phyloP scores from a whole-genome alignment of 2,113 vertebrate genomes.

The Oncorhynchus masou region DNA sequence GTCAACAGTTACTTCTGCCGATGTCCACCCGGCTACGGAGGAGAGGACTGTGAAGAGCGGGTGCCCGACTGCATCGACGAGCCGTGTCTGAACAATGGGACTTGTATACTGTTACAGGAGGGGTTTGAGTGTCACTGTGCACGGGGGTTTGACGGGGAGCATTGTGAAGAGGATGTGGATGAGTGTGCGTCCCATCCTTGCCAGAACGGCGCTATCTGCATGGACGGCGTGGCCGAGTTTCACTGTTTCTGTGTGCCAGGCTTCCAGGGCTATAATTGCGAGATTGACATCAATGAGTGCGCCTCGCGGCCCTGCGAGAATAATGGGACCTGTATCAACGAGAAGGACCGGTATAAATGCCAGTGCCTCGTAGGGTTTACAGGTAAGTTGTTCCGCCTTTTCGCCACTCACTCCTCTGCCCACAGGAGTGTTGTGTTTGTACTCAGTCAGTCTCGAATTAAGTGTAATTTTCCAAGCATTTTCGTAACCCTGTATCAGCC shows the following conservation, averaged over 20 bases:
- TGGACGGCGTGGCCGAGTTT: slow-evolving; percentile 73
- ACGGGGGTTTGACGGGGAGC: slow-evolving; percentile 71
- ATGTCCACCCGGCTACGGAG: slow-evolving; percentile 70
- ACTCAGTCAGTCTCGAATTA: too few relatives aligned
- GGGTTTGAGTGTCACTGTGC: slow-evolving; percentile 67
- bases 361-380: slow-evolving; percentile 80
- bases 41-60: slow-evolving; percentile 62
- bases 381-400: slow-evolving; percentile 69
- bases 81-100: slow-evolving; percentile 82
- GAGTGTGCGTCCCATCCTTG: slow-evolving; percentile 83
- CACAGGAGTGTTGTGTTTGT: too few relatives aligned
- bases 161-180: slow-evolving; percentile 75
- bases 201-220: slow-evolving; percentile 88
- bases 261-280: slow-evolving; percentile 89
- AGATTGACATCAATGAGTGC: slow-evolving; percentile 96
- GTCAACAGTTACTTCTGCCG: slow-evolving; percentile 71
- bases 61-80: slow-evolving; percentile 71
- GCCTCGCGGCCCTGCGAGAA: slow-evolving; percentile 88
- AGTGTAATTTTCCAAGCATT: not conserved
- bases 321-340: slow-evolving; percentile 86
- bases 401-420: not conserved
- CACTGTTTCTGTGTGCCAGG: slow-evolving; percentile 94
- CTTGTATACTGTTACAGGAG: slow-evolving; percentile 59
- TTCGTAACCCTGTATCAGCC: not conserved
- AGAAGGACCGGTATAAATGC: slow-evolving; percentile 86